phyloP scores from a whole-genome alignment of 2,888 invertebrate genomes.

The Beris chalybata region DNA sequence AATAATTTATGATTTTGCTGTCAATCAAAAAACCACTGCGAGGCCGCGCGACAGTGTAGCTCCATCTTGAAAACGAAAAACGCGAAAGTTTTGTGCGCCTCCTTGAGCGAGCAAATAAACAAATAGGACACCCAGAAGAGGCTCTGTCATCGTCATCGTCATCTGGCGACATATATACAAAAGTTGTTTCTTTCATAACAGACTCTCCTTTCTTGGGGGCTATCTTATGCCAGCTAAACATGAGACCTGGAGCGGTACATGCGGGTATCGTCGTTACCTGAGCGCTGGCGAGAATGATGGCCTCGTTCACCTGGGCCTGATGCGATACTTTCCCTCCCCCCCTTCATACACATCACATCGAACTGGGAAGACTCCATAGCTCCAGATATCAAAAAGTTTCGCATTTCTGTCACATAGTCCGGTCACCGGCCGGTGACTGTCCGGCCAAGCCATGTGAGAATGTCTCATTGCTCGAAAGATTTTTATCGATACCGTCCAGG shows the following conservation, averaged over 20 bases:
- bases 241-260: too few species aligned
- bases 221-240: too few species aligned
- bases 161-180: too few species aligned
- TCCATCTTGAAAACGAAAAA: slow-evolving; percentile 15
- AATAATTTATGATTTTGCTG: slow-evolving; percentile 58
- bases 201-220: too few species aligned
- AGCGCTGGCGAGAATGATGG: too few species aligned
- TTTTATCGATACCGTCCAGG: slow-evolving; percentile 3
- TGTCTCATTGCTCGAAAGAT: slow-evolving; percentile 5
- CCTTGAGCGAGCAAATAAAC: slow-evolving; percentile 18
- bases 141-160: too few species aligned
- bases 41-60: slow-evolving; percentile 27
- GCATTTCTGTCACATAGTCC: slow-evolving; percentile 33
- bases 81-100: slow-evolving; percentile 25
- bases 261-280: too few species aligned
- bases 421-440: slow-evolving; percentile 13
- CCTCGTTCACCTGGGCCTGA: too few species aligned
- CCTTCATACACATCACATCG: too few species aligned
- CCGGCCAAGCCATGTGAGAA: neutral
- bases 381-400: slow-evolving; percentile 29
- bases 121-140: slow-evolving; percentile 1
- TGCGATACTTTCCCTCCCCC: too few species aligned
- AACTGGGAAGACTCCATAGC: too few species aligned
- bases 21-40: slow-evolving; percentile 54
- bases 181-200: too few species aligned